Percentiles rank a stretch among this genome's conserved stretches.
phyloP scores from a whole-genome alignment of 2,797 vertebrate genomes.

The Menidia menidia region DNA sequence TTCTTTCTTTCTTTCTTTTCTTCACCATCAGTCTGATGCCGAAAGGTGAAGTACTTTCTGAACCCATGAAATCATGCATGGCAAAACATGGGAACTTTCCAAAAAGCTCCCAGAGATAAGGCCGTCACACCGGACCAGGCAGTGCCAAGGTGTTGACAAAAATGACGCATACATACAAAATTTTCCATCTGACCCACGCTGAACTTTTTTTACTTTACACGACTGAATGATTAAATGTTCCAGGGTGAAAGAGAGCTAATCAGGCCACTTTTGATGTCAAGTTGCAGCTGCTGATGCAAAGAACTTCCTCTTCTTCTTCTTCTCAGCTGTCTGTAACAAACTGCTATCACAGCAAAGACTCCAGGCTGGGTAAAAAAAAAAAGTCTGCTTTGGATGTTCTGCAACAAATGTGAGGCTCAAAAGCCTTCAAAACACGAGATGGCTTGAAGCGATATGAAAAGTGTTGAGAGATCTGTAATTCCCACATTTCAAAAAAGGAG shows the following conservation, averaged over 20 bases:
- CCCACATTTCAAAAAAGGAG: not conserved
- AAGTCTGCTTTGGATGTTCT: slow-evolving; percentile 38
- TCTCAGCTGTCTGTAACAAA: slow-evolving; percentile 54
- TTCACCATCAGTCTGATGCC: slow-evolving; percentile 24
- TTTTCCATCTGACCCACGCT: not conserved
- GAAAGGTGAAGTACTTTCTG: slow-evolving; percentile 54
- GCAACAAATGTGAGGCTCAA: slow-evolving; percentile 38
- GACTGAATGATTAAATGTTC: slow-evolving; percentile 38
- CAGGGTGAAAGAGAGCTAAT: slow-evolving; percentile 40
- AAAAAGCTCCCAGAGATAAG: slow-evolving; percentile 60
- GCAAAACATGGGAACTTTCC: slow-evolving; percentile 61
- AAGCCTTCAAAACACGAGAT: slow-evolving; percentile 44
- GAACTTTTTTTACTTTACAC: slow-evolving; percentile 11
- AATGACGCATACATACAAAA: slow-evolving; percentile 29
- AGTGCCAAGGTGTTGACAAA: slow-evolving; percentile 35
- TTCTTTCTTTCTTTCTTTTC: slow-evolving; percentile 5
- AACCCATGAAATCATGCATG: slow-evolving; percentile 69
- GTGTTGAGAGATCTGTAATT: slow-evolving; percentile 58
- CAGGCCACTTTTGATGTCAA: slow-evolving; percentile 57
- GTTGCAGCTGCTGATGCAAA: slow-evolving; percentile 65
- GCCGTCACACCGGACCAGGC: slow-evolving; percentile 34
- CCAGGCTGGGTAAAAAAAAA: slow-evolving; percentile 15
- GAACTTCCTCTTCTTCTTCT: slow-evolving; percentile 25
- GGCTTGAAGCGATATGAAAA: slow-evolving; percentile 40
- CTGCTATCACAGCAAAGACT: slow-evolving; percentile 36